phyloP scores from a whole-genome alignment of 2,888 invertebrate species.

The Gymnosoma rotundatum region DNA sequence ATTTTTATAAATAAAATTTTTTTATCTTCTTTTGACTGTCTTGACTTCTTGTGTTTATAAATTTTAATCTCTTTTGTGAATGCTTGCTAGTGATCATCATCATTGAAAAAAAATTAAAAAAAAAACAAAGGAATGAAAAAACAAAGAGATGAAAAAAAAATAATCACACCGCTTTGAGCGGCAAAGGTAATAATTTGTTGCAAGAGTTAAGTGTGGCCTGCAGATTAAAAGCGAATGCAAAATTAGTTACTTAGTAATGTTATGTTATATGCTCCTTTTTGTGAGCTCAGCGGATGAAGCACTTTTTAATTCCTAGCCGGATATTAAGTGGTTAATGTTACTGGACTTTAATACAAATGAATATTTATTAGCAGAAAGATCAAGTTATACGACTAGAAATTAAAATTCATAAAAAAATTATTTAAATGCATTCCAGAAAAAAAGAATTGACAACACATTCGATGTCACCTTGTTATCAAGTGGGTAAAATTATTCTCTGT shows the following conservation, averaged over 20 bases:
- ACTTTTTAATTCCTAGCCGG: not conserved
- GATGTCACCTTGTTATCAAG: too few relatives aligned
- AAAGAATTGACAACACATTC: too few relatives aligned
- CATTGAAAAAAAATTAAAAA: constrained; percentile 54
- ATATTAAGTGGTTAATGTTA: not conserved
- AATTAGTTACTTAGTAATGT: not conserved
- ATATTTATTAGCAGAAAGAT: too few relatives aligned
- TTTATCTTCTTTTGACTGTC: constrained; percentile 62
- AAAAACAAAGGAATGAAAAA: not conserved
- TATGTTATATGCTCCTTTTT: not conserved
- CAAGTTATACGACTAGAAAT: too few relatives aligned
- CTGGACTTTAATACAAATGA: too few relatives aligned
- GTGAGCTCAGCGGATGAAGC: not conserved
- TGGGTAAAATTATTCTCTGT: too few relatives aligned
- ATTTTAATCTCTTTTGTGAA: constrained; percentile 81
- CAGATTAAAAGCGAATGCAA: too few relatives aligned
- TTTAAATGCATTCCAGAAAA: too few relatives aligned
- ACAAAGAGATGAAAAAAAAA: not conserved
- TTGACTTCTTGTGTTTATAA: constrained; percentile 78
- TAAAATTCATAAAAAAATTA: too few relatives aligned
- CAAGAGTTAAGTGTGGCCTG: constrained; percentile 16
- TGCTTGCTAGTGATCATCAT: constrained; percentile 72
- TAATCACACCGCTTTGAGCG: constrained; percentile 11
- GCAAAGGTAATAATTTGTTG: constrained; percentile 3
- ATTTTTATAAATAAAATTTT: constrained; percentile 49